These are phyloP conservation scores for Anomalospiza imberbis DNA, from an alignment of 2,797 vertebrate genomes.

Conservation along the genomic window DNA sequence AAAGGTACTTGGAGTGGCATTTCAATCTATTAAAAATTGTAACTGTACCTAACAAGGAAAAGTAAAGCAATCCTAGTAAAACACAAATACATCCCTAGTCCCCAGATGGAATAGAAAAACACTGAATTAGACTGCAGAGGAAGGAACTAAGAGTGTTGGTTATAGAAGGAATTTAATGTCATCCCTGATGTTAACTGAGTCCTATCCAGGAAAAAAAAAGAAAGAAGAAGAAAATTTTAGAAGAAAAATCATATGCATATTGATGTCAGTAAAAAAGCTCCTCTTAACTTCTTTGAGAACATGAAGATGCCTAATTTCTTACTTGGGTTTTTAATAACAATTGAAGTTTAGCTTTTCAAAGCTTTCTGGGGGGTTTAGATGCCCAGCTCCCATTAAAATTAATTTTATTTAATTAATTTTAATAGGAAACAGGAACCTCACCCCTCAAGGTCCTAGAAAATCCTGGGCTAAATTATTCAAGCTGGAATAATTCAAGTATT, in stretches of 20 bases:
- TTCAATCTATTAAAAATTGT: not conserved
- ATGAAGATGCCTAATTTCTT: not conserved
- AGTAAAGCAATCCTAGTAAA: not conserved
- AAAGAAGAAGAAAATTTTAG: not conserved
- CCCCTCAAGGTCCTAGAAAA: not conserved
- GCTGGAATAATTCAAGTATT: not conserved
- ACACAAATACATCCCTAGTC: not conserved
- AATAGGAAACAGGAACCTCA: not conserved
- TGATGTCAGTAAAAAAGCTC: not conserved
- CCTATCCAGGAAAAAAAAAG: not conserved
- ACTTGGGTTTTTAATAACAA: not conserved
- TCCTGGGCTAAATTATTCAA: constrained; percentile 11
- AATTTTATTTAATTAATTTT: constrained; percentile 7
- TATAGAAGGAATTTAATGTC: not conserved
- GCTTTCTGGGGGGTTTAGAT: not conserved
- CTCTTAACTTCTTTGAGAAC: not conserved
- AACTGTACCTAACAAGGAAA: not conserved
- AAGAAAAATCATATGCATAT: not conserved
- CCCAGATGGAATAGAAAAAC: not conserved
- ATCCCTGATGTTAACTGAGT: not conserved
- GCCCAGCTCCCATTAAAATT: constrained; percentile 11
- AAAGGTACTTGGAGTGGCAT: not conserved
- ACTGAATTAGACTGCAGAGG: not conserved
- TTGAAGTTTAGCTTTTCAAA: constrained; percentile 19
- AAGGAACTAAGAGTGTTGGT: not conserved